Base-by-base conservation (phyloP, 1,140 invertebrate genomes). In the Aphidius ervi region DNA sequence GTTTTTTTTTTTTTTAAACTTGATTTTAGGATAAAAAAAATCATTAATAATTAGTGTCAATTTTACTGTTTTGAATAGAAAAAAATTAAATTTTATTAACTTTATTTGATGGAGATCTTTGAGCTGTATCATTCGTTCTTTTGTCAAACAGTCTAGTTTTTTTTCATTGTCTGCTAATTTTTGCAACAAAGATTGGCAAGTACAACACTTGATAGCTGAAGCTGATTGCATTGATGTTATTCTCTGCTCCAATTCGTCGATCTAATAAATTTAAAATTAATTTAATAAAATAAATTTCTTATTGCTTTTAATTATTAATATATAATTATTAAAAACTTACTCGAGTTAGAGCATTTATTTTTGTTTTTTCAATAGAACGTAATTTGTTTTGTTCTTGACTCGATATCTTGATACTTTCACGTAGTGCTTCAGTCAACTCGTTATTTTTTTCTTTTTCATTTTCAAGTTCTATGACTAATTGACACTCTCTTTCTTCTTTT, bases 81-180 rank as follows among this genome's bases (percentile, higher is more conserved):
- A 16, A 16, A 16, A 16, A 16, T 16, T 16, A 16, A 16, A 16
- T 16, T 43, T 62, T 47, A 75, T 83, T 81, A 79, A 93, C 91
- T 93, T 91, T 82, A 92, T 87, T 74, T 88, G 85, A 68, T 86
- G 86, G 6, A 92, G 78, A 74, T 93, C 87, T 70, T 87, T 85
- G 47, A 93, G 71, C 68, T 93, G 86, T 52, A 78, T 79, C 48
- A 83, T 84, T 63, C 87, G 81, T 72, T 91, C 88, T 4, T 80
- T 74, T 49, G 85, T 75, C 56, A 88, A 78, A 56, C 74, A 69
- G 10, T 78, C 68, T 5, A 89, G 72, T 63, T 82, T 81, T 9
- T 74, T 74, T 68, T 90, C 85, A 10, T 85, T 74, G 20, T 78
- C 80, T 46, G 85, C 81, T 64, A 89, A 72, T 48, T 83, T 80